phyloP scores from a whole-genome alignment of 2,113 vertebrate genomes.

The Talpa occidentalis region DNA sequence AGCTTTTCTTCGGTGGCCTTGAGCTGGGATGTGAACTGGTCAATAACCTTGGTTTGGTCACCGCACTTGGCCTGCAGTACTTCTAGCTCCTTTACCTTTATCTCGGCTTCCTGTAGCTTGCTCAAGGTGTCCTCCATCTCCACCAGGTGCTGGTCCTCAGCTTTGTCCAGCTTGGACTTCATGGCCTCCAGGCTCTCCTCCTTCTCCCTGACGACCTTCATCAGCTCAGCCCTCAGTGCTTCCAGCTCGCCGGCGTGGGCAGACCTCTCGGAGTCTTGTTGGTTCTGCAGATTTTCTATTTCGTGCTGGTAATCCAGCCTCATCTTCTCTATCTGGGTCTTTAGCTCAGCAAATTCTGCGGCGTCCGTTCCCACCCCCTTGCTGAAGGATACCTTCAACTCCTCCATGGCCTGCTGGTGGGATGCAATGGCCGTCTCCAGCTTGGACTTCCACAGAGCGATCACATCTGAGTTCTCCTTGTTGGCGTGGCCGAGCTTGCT shows the following conservation, averaged over 20 bases:
- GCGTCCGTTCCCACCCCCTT: conserved; percentile 89
- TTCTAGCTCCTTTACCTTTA: conserved; percentile 95
- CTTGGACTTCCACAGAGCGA: conserved; percentile 93
- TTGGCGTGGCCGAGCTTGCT: conserved; percentile 90
- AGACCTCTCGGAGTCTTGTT: conserved; percentile 85
- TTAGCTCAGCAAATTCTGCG: conserved; percentile 90
- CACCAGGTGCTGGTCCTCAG: conserved; percentile 97
- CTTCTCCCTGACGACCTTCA: conserved; percentile 89
- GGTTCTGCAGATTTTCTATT: conserved; percentile 85
- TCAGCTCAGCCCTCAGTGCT: conserved; percentile 86
- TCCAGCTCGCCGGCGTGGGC: conserved; percentile 86
- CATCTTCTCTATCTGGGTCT: conserved; percentile 90
- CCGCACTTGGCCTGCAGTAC: conserved; percentile 81
- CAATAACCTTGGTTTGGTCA: conserved; percentile 88
- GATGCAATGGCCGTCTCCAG: conserved; percentile 90
- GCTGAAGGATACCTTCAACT: conserved; percentile 92
- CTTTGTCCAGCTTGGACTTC: conserved; percentile 89
- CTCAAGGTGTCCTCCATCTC: conserved; percentile 97
- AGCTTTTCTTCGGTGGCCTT: conserved; percentile 90
- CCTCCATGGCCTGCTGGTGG: conserved; percentile 94
- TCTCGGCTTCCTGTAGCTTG: conserved; percentile 94
- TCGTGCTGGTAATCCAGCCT: conserved; percentile 89
- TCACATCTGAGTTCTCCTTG: conserved; percentile 90
- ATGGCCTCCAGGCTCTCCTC: conserved; percentile 91
- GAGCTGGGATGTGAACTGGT: conserved; percentile 86